These are phyloP conservation scores for Drosophila robusta DNA, from an alignment of 2,888 invertebrate species.

Conservation along the genomic window DNA sequence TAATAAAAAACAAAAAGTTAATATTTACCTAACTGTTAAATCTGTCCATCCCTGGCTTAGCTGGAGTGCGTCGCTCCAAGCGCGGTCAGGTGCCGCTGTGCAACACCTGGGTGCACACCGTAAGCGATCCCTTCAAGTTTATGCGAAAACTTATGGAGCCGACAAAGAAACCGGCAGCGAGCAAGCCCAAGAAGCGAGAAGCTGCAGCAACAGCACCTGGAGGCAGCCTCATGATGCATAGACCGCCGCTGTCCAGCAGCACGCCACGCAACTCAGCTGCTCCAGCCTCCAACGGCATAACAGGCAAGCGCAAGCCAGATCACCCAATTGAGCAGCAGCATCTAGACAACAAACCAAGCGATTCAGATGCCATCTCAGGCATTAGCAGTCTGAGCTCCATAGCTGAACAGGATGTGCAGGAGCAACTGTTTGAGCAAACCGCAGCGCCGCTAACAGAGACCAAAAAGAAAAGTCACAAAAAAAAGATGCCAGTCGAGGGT, in stretches of 20 bases:
- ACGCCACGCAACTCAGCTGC: conserved; percentile 19
- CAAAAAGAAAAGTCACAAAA: conserved; percentile 1
- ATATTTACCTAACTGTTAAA: neutral
- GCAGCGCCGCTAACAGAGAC: neutral
- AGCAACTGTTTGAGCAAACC: neutral
- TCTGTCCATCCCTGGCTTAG: conserved; percentile 15
- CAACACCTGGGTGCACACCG: conserved; percentile 47
- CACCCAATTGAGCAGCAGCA: neutral
- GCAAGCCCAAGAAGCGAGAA: conserved; percentile 11
- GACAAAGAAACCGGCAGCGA: neutral
- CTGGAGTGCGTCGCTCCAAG: conserved; percentile 70
- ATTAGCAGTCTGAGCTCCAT: conserved; percentile 8
- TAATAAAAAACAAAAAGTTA: neutral
- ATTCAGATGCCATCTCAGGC: conserved; percentile 1
- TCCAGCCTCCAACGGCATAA: neutral
- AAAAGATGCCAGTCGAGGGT: neutral
- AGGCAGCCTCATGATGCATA: neutral
- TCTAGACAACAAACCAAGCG: neutral
- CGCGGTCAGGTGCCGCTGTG: conserved; percentile 68
- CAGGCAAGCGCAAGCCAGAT: neutral
- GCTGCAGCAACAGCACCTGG: neutral
- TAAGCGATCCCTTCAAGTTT: conserved; percentile 45
- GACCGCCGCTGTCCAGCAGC: conserved; percentile 37
- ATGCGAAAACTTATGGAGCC: conserved; percentile 13
- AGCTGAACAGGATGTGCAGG: conserved; percentile 2